phyloP scores from a whole-genome alignment of 1,140 invertebrate species.

The Drosophila nannoptera region DNA sequence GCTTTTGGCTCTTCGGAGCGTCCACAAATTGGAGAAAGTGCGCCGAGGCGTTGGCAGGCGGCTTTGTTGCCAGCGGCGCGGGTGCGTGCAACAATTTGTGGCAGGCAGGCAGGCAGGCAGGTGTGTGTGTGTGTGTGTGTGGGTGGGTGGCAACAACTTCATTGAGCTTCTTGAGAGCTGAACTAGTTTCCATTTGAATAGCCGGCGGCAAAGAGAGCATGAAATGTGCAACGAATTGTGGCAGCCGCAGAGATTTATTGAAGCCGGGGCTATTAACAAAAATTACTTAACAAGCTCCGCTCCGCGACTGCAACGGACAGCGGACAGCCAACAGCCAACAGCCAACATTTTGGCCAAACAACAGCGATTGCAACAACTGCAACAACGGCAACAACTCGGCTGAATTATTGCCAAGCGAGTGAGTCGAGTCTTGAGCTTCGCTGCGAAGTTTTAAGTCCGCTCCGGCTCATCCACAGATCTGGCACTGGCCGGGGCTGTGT shows the following conservation, averaged over 20 bases:
- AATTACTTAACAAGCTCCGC: constrained; percentile 76
- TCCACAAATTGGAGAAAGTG: constrained; percentile 69
- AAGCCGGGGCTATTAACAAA: constrained; percentile 67
- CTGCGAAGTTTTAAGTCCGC: background rate
- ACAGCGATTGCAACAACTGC: too few relatives aligned
- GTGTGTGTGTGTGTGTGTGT: constrained; percentile 33
- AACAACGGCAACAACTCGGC: constrained; percentile 23
- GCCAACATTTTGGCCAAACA: constrained; percentile 38
- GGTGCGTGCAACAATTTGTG: constrained; percentile 68
- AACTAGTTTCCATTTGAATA: constrained; percentile 73
- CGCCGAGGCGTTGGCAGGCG: constrained; percentile 40
- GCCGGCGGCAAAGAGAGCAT: constrained; percentile 71
- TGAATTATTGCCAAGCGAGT: constrained; percentile 69
- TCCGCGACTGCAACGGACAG: constrained; percentile 51
- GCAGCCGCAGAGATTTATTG: constrained; percentile 74
- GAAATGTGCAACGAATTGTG: constrained; percentile 77
- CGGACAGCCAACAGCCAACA: too few relatives aligned
- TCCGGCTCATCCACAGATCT: constrained; percentile 7
- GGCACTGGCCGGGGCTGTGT: background rate
- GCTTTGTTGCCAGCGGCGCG: constrained; percentile 25
- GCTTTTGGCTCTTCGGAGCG: constrained; percentile 29
- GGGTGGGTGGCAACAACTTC: constrained; percentile 57
- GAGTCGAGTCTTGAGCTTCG: constrained; percentile 63
- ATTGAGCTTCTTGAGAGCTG: constrained; percentile 70
- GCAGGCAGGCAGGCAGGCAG: background rate